Evolutionary conservation across 2,888 invertebrate genomes (phyloP).

Genomic region (Noctua janthina): DNA sequence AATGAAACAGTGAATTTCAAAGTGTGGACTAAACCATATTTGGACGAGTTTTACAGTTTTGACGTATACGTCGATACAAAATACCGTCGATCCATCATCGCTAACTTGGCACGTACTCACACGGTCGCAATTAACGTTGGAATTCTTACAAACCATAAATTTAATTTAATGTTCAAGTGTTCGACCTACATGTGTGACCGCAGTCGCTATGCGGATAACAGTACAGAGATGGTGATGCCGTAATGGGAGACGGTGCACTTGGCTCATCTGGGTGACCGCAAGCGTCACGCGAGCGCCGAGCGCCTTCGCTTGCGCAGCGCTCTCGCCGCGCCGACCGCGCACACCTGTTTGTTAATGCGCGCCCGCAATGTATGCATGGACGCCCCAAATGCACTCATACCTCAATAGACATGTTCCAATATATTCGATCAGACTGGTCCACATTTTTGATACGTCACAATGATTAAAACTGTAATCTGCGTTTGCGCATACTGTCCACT

Average conservation of each 20-base stretch:
- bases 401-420: conserved; percentile 43
- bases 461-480: conserved; percentile 54
- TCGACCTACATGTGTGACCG: conserved; percentile 85
- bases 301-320: conserved; percentile 9
- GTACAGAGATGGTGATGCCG: conserved; percentile 78
- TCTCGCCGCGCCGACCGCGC: conserved; percentile 11
- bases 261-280: conserved; percentile 85
- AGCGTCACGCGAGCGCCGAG: conserved; percentile 69
- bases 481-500: conserved; percentile 1
- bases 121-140: conserved; percentile 77
- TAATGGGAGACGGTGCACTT: conserved; percentile 72
- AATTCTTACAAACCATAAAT: conserved; percentile 82
- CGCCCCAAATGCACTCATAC: conserved; percentile 49
- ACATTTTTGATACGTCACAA: conserved; percentile 35
- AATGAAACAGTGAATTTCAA: conserved; percentile 37
- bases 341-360: conserved; percentile 66
- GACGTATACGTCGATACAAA: conserved; percentile 20
- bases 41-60: conserved; percentile 21
- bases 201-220: conserved; percentile 85
- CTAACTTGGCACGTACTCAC: conserved; percentile 50
- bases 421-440: conserved; percentile 41
- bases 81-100: conserved; percentile 49
- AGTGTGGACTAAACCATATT: conserved; percentile 29
- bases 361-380: conserved; percentile 58
- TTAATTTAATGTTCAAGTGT: conserved; percentile 83